phyloP scores from a whole-genome alignment of 2,113 vertebrate genomes.

The Atherinomorus stipes region DNA sequence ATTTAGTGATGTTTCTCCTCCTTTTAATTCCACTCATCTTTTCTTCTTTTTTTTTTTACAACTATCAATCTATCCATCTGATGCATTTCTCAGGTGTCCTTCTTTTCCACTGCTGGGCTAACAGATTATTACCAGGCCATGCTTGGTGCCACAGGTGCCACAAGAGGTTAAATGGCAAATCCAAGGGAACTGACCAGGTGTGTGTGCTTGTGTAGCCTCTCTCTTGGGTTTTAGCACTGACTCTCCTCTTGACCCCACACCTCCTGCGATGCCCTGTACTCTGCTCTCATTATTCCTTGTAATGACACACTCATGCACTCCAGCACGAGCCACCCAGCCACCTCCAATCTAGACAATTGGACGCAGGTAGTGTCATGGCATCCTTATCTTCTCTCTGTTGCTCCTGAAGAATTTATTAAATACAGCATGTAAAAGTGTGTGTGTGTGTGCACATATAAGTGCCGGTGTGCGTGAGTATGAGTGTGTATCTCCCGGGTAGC shows the following conservation, averaged over 20 bases:
- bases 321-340: constrained; percentile 43
- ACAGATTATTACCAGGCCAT: constrained; percentile 44
- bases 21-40: constrained; percentile 42
- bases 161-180: constrained; percentile 53
- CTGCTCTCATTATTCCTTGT: constrained; percentile 86
- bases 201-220: constrained; percentile 36
- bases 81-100: neutral
- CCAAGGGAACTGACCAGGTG: constrained; percentile 42
- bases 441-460: constrained; percentile 3
- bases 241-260: constrained; percentile 63
- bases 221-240: constrained; percentile 42
- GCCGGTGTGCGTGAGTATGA: neutral
- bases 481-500: constrained; percentile 73
- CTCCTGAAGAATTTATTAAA: constrained; percentile 57
- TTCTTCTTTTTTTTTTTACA: neutral
- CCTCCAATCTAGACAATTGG: neutral
- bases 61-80: neutral
- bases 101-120: constrained; percentile 4
- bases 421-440: neutral
- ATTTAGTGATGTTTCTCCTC: constrained; percentile 63
- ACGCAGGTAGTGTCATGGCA: constrained; percentile 28
- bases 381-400: constrained; percentile 35
- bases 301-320: constrained; percentile 81
- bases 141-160: constrained; percentile 36
- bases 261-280: constrained; percentile 53